phyloP scores from a whole-genome alignment of 2,888 invertebrate species.

The Lamproptera curius region DNA sequence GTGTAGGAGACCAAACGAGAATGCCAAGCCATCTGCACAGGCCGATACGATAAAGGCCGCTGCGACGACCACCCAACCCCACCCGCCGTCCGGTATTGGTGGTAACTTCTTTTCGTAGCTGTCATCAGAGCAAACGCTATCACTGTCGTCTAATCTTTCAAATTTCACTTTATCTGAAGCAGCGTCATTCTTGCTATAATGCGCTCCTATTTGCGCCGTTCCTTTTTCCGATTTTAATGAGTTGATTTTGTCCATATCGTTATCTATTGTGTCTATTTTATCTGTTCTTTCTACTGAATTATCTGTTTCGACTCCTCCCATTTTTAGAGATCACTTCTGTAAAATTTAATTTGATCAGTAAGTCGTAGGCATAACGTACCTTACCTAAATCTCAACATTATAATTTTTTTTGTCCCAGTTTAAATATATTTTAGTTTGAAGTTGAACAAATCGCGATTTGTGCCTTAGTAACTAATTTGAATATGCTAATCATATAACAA shows the following conservation, averaged over 20 bases:
- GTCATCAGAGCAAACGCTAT: slow-evolving; percentile 63
- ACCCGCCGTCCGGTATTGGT: slow-evolving; percentile 88
- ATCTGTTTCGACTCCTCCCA: slow-evolving; percentile 3
- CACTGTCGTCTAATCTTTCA: slow-evolving; percentile 63
- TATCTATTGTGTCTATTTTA: slow-evolving; percentile 27
- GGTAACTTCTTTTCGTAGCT: slow-evolving; percentile 62
- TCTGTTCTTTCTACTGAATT: slow-evolving; percentile 5
- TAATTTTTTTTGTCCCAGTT: too few species aligned
- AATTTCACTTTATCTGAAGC: slow-evolving; percentile 63
- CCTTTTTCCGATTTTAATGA: slow-evolving; percentile 50
- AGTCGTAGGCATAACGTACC: too few species aligned
- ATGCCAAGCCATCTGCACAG: slow-evolving; percentile 94
- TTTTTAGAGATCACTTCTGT: neutral
- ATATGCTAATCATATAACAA: too few species aligned
- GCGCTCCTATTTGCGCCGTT: slow-evolving; percentile 36
- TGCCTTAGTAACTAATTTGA: neutral
- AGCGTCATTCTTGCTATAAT: slow-evolving; percentile 35
- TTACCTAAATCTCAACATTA: too few species aligned
- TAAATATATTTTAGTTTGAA: too few species aligned
- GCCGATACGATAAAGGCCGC: slow-evolving; percentile 91
- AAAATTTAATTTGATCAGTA: neutral
- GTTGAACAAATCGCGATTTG: neutral
- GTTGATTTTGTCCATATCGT: slow-evolving; percentile 58
- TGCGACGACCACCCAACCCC: slow-evolving; percentile 93
- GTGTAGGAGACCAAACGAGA: slow-evolving; percentile 93